phyloP scores from a whole-genome alignment of 2,888 invertebrate genomes.

The Bellardia bayeri region DNA sequence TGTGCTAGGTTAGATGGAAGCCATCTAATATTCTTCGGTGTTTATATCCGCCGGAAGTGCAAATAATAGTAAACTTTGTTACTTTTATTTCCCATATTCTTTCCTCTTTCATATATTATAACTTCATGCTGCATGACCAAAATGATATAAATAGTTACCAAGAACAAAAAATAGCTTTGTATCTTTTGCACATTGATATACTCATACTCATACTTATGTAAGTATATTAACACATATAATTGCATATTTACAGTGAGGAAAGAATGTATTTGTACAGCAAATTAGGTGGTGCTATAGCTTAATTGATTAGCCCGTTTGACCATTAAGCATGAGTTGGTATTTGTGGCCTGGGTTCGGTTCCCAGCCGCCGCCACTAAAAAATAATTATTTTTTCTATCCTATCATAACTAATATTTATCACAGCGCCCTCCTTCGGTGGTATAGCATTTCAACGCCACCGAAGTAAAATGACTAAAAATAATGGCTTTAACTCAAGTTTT shows the following conservation, averaged over 20 bases:
- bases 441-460: too few relatives aligned
- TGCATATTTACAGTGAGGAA: constrained; percentile 18
- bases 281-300: too few relatives aligned
- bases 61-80: constrained; percentile 66
- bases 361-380: too few relatives aligned
- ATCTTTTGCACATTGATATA: neutral
- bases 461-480: too few relatives aligned
- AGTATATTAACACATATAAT: constrained; percentile 26
- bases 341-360: too few relatives aligned
- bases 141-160: neutral
- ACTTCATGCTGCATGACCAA: constrained; percentile 41
- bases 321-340: too few relatives aligned
- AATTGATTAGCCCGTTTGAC: too few relatives aligned
- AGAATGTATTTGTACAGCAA: neutral
- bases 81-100: constrained; percentile 38
- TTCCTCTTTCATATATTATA: constrained; percentile 9
- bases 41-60: constrained; percentile 63
- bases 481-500: too few relatives aligned
- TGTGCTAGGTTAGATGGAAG: neutral
- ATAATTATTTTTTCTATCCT: too few relatives aligned
- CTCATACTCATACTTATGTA: neutral
- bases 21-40: constrained; percentile 43
- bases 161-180: neutral
- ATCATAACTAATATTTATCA: too few relatives aligned
- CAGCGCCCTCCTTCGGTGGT: too few relatives aligned